Conservation (phyloP, 2,797 vertebrate genomes). For the Takifugu rubripes region DNA sequence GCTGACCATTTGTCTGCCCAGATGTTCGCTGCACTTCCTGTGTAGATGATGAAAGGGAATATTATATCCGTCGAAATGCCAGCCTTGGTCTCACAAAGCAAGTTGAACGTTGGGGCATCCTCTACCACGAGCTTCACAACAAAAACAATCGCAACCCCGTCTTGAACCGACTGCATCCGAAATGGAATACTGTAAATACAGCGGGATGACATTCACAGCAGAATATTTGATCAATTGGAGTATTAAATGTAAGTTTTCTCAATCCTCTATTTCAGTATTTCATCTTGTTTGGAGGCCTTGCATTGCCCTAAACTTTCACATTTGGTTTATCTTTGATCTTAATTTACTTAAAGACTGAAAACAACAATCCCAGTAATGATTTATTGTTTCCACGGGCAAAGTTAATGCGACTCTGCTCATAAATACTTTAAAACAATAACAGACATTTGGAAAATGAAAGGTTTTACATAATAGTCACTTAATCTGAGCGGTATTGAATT, state of each 20-base stretch:
- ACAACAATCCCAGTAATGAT: not conserved
- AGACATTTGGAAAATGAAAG: not conserved
- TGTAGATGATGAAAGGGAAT: slow-evolving; percentile 44
- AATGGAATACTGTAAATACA: not conserved
- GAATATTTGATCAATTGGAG: too few species aligned
- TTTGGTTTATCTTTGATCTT: too few species aligned
- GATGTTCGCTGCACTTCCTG: slow-evolving; percentile 27
- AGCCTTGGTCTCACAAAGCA: slow-evolving; percentile 13
- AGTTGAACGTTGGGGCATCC: slow-evolving; percentile 25
- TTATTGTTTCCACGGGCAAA: not conserved
- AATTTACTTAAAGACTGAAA: too few species aligned
- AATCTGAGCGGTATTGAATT: not conserved
- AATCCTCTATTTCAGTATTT: too few species aligned
- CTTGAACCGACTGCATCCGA: not conserved
- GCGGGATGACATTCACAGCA: too few species aligned
- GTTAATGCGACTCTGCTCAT: not conserved
- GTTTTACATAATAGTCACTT: not conserved
- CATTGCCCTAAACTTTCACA: too few species aligned
- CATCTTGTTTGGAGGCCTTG: too few species aligned
- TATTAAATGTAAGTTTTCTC: too few species aligned
- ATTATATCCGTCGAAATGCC: slow-evolving; percentile 20
- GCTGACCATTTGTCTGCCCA: slow-evolving; percentile 15
- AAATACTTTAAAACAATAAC: not conserved
- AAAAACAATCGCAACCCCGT: not conserved
- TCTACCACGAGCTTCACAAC: not conserved